Evolutionary conservation across 2,113 vertebrate genomes (phyloP).

Genomic region (Ceratotherium simum): DNA sequence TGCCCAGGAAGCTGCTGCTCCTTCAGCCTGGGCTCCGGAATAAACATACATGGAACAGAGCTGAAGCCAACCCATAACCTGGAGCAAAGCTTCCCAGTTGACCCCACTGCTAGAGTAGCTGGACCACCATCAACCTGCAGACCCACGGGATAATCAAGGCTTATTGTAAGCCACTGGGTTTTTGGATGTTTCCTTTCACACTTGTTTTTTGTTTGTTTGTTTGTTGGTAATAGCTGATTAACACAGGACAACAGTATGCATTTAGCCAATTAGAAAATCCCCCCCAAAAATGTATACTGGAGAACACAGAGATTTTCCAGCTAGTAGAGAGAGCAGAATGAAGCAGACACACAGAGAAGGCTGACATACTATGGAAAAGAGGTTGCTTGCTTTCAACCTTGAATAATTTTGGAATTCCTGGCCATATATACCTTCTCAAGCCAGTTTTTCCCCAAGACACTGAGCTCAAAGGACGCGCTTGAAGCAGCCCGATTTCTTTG

Average conservation of each 20-base stretch:
- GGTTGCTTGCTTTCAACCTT: not conserved
- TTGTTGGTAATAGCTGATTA: not conserved
- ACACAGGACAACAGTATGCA: not conserved
- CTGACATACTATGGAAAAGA: not conserved
- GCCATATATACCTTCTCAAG: not conserved
- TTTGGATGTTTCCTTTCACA: not conserved
- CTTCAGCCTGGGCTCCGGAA: not conserved
- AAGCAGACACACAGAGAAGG: not conserved
- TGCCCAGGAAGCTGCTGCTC: not conserved
- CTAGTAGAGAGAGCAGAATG: not conserved
- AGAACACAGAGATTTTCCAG: not conserved
- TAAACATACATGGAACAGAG: not conserved
- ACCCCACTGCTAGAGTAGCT: not conserved
- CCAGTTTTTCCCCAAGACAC: not conserved
- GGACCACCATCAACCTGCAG: not conserved
- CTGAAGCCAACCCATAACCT: not conserved
- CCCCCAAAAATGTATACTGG: not conserved
- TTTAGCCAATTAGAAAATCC: not conserved
- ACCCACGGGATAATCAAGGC: not conserved
- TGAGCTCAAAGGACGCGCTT: not conserved
- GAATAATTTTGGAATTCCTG: not conserved
- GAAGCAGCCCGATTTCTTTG: not conserved
- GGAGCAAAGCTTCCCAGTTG: not conserved
- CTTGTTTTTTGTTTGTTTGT: not conserved
- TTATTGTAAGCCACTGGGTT: not conserved